phyloP scores from a whole-genome alignment of 2,888 invertebrate species.

The Dryomyza anilis region DNA sequence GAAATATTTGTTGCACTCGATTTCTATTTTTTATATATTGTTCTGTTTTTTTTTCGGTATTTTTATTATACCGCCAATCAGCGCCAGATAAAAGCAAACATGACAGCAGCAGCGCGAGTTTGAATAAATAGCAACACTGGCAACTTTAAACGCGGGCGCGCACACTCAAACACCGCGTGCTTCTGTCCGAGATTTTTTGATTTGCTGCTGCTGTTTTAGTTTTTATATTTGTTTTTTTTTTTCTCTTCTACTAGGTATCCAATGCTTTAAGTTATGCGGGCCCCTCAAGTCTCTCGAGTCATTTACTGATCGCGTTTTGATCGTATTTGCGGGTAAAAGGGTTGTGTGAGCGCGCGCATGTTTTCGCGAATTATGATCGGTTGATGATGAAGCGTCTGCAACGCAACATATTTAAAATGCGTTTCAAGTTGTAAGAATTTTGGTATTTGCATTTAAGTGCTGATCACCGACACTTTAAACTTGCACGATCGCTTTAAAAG shows the following conservation, averaged over 20 bases:
- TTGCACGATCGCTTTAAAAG: no score
- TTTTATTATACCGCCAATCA: slow-evolving; percentile 57
- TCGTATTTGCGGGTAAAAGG: no score
- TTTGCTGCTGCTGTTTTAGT: slow-evolving; percentile 12
- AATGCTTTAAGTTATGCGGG: slow-evolving; percentile 14
- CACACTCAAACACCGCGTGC: no score
- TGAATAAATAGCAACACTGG: slow-evolving; percentile 52
- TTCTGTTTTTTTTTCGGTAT: slow-evolving; percentile 26
- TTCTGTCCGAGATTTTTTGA: slow-evolving; percentile 23
- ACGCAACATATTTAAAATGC: no score
- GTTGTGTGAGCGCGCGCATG: no score
- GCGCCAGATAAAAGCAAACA: slow-evolving; percentile 43
- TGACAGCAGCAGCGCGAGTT: slow-evolving; percentile 56
- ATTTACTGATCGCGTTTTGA: no score
- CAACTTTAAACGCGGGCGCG: slow-evolving; percentile 49
- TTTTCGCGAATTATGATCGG: no score
- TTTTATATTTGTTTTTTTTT: slow-evolving; percentile 4
- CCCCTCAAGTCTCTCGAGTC: no score
- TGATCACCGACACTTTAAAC: no score
- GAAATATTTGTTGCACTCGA: slow-evolving; percentile 49
- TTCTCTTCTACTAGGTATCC: neutral
- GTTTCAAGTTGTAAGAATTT: no score
- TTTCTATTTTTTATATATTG: neutral
- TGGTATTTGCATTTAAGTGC: no score
- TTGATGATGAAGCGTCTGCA: no score